These are phyloP conservation scores for Tretioscincus oriximinensis DNA, from an alignment of 2,113 vertebrate genomes.

Conservation along the genomic window DNA sequence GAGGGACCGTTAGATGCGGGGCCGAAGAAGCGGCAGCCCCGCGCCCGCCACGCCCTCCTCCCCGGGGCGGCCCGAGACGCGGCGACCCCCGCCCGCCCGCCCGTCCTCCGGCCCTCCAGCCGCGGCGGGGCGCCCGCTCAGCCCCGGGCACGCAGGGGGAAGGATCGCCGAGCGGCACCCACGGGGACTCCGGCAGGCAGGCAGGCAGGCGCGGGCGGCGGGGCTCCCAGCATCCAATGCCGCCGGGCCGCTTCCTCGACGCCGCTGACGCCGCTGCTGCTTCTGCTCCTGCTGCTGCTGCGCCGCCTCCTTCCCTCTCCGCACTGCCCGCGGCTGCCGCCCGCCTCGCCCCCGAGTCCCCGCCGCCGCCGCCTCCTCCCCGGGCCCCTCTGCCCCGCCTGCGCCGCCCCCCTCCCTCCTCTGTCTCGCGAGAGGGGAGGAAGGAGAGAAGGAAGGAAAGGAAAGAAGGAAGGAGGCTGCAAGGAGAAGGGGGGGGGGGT, in stretches of 20 bases:
- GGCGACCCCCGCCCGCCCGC: neutral
- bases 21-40: neutral
- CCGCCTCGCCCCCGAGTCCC: conserved; percentile 52
- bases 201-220: neutral
- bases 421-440: conserved; percentile 73
- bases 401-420: conserved; percentile 33
- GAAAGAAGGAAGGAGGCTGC: too few species aligned
- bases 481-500: too few species aligned
- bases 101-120: neutral
- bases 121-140: conserved; percentile 10
- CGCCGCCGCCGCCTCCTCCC: conserved; percentile 32
- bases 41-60: neutral
- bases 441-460: conserved; percentile 31
- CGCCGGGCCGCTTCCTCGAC: neutral
- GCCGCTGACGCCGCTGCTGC: too few species aligned
- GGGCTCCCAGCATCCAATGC: conserved; percentile 51
- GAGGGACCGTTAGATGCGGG: neutral
- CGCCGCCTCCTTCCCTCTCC: conserved; percentile 3
- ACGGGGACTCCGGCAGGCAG: neutral
- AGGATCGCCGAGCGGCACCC: neutral
- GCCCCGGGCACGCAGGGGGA: neutral
- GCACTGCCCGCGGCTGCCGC: conserved; percentile 50
- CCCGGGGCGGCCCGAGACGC: too few species aligned
- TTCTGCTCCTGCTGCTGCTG: too few species aligned
- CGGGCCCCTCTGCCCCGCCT: conserved; percentile 55